Percentiles rank a stretch among this genome's conserved stretches.
These are phyloP conservation scores for Ceratina australensis DNA, from an alignment of 1,140 invertebrate species.

Conservation along the genomic window DNA sequence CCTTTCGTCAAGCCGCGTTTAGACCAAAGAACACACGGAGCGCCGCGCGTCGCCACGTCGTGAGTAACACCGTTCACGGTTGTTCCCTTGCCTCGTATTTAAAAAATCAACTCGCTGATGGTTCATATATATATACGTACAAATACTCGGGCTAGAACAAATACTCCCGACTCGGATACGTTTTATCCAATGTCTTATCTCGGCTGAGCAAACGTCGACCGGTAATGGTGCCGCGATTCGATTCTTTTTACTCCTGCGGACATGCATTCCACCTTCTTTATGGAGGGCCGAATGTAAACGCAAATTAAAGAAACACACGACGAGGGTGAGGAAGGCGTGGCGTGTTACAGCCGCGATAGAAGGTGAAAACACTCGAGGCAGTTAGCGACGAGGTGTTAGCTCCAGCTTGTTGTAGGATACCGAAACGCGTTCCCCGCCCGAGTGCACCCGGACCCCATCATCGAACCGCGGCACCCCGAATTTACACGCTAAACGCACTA, in stretches of 20 bases:
- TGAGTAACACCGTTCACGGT: too few species aligned
- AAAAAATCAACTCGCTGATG: too few species aligned
- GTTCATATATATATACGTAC: too few species aligned
- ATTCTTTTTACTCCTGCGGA: slow-evolving; percentile 2
- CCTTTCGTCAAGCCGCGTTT: slow-evolving; percentile 23
- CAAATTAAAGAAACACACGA: slow-evolving; percentile 53
- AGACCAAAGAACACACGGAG: too few species aligned
- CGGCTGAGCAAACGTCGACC: too few species aligned
- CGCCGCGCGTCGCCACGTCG: too few species aligned
- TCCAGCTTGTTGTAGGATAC: slow-evolving; percentile 9
- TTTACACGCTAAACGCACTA: slow-evolving; percentile 48
- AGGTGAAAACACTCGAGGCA: slow-evolving; percentile 59
- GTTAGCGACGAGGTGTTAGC: slow-evolving; percentile 62
- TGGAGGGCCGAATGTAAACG: slow-evolving; percentile 53
- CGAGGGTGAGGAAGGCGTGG: background rate
- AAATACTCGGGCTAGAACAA: too few species aligned
- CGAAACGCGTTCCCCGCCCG: background rate
- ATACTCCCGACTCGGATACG: too few species aligned
- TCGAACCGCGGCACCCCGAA: slow-evolving; percentile 24
- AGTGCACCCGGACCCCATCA: slow-evolving; percentile 9
- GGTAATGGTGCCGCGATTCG: background rate
- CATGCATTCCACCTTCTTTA: slow-evolving; percentile 45
- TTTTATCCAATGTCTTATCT: too few species aligned
- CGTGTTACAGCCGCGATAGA: slow-evolving; percentile 38
- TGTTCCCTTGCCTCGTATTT: too few species aligned